Percentiles rank a stretch among this genome's conserved stretches.
Evolutionary conservation across 1,140 invertebrate species (phyloP).

Genomic region (Platorchestia sp.): DNA sequence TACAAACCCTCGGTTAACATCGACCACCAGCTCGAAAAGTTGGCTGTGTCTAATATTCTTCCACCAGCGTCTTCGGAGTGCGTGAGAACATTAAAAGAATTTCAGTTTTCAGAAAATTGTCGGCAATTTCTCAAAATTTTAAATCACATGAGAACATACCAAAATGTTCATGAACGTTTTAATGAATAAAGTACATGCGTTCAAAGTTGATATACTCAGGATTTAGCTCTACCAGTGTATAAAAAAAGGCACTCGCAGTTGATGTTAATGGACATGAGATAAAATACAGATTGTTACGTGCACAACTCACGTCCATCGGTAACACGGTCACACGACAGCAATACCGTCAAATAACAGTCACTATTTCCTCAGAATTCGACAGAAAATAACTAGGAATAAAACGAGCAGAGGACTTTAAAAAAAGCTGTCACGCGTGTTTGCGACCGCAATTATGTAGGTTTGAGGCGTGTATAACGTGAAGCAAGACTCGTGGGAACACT

Average conservation of each 20-base stretch:
- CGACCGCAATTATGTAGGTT: constrained; percentile 27
- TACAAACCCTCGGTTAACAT: not conserved
- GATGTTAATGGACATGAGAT: not conserved
- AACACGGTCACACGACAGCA: not conserved
- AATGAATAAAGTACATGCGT: not conserved
- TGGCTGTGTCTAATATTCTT: not conserved
- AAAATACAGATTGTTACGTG: not conserved
- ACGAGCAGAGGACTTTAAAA: not conserved
- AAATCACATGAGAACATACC: not conserved
- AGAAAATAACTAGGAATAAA: not conserved
- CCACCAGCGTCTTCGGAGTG: not conserved
- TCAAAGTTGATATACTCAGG: not conserved
- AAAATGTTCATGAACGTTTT: not conserved
- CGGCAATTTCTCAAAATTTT: not conserved
- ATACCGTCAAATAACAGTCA: not conserved
- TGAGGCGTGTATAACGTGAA: not conserved
- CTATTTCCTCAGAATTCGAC: not conserved
- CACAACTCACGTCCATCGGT: not conserved
- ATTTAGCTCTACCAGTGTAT: not conserved
- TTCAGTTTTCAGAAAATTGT: not conserved
- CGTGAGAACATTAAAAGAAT: not conserved
- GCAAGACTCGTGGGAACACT: constrained; percentile 7
- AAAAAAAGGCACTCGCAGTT: not conserved
- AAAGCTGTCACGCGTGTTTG: constrained; percentile 13
- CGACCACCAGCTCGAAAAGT: not conserved